These are phyloP conservation scores for Allacma fusca DNA, from an alignment of 2,888 invertebrate species.

Conservation along the genomic window DNA sequence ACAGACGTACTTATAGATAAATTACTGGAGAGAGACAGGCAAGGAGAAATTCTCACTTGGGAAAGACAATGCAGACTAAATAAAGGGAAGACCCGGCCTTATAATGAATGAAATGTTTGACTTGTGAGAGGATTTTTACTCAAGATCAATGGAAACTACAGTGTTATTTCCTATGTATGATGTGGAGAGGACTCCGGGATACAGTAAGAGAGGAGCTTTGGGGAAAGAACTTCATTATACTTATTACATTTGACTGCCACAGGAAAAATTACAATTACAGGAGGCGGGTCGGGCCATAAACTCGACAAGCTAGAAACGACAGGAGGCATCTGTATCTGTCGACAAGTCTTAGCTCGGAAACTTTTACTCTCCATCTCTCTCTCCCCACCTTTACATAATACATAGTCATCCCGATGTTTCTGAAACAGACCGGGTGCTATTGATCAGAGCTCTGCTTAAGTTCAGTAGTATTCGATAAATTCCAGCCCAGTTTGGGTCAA, in stretches of 20 bases:
- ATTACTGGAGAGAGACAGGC: background rate
- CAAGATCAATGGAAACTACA: no score
- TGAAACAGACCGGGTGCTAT: no score
- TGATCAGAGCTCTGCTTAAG: no score
- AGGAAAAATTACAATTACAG: constrained; percentile 4
- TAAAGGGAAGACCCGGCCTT: background rate
- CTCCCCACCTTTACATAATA: background rate
- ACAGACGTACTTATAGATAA: no score
- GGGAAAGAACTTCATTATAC: background rate
- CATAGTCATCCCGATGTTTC: no score
- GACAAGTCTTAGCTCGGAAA: background rate
- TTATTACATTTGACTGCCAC: background rate
- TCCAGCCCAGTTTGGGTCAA: no score
- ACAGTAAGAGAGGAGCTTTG: no score
- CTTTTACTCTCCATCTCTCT: constrained; percentile 5
- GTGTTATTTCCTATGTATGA: no score
- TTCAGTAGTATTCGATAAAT: no score
- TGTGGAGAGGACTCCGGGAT: background rate
- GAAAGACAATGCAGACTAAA: constrained; percentile 12
- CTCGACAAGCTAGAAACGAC: constrained; percentile 2
- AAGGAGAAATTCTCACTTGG: background rate
- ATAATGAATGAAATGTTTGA: background rate
- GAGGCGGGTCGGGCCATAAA: background rate
- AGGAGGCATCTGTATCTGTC: constrained; percentile 16
- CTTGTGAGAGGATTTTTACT: background rate